Conservation (phyloP, 2,888 invertebrate genomes). For the Hyposoter didymator region DNA sequence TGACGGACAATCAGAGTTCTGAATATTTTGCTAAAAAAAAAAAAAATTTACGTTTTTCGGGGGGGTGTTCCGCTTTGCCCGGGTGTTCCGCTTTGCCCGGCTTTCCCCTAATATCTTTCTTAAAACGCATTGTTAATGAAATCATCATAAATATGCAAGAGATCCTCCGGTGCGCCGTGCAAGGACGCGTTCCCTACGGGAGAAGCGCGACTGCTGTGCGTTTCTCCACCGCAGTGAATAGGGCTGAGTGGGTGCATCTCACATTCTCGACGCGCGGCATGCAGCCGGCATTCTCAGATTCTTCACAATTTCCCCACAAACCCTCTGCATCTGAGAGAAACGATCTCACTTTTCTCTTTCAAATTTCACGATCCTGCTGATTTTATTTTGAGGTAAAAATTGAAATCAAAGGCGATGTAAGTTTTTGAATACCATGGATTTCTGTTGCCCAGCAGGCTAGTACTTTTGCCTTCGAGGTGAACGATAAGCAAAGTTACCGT, state of each 20-base stretch:
- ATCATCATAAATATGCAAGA: not conserved
- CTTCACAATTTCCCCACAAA: no score
- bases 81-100: no score
- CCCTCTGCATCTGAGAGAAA: not conserved
- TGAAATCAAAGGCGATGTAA: not conserved
- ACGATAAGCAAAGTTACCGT: slow-evolving; percentile 8
- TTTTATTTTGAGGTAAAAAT: not conserved
- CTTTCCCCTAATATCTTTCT: not conserved
- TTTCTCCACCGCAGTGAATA: not conserved
- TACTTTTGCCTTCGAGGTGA: slow-evolving; percentile 2
- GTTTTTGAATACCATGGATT: not conserved
- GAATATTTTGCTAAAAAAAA: no score
- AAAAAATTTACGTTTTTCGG: no score
- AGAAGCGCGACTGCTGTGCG: not conserved
- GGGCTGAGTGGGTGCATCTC: not conserved
- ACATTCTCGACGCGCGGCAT: not conserved
- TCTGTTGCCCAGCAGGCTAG: not conserved
- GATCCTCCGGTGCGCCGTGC: not conserved
- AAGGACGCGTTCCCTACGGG: not conserved
- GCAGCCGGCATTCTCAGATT: not conserved
- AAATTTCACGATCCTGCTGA: not conserved
- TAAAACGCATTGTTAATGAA: not conserved
- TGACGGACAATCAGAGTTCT: no score
- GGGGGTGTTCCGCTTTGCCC: no score
- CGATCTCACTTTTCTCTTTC: not conserved